Evolutionary conservation across 2,797 vertebrate genomes (phyloP).

Genomic region (Argentina silus): DNA sequence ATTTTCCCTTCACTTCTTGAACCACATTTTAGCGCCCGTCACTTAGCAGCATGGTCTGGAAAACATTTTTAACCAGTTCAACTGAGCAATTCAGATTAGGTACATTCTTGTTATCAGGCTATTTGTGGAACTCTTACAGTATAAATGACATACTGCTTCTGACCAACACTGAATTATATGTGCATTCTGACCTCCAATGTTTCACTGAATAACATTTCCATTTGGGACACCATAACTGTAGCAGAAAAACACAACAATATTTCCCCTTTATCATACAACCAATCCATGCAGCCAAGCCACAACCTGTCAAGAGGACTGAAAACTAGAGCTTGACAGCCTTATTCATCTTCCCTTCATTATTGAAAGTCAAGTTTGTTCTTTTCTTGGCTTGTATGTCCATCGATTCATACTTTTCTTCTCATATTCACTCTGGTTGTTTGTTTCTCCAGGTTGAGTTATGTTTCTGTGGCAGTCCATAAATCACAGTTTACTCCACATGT

Average conservation of each 20-base stretch:
- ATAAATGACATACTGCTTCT: slow-evolving; percentile 57
- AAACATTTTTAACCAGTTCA: slow-evolving; percentile 38
- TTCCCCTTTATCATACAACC: slow-evolving; percentile 39
- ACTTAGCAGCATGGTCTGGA: slow-evolving; percentile 61
- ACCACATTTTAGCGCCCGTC: neutral
- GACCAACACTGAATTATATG: slow-evolving; percentile 61
- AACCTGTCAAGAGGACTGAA: slow-evolving; percentile 29
- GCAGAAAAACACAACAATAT: slow-evolving; percentile 25
- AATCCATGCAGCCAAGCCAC: slow-evolving; percentile 56
- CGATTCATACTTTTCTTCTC: neutral
- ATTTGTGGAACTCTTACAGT: slow-evolving; percentile 65
- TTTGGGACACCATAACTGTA: slow-evolving; percentile 56
- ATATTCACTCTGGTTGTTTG: neutral
- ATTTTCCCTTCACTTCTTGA: slow-evolving; percentile 21
- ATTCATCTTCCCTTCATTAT: neutral
- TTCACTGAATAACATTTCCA: slow-evolving; percentile 53
- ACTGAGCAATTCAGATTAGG: slow-evolving; percentile 44
- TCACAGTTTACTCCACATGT: neutral
- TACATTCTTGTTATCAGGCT: slow-evolving; percentile 68
- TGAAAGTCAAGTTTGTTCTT: neutral
- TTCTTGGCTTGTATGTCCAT: neutral
- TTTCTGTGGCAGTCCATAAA: neutral
- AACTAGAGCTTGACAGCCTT: neutral
- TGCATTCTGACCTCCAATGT: slow-evolving; percentile 66
- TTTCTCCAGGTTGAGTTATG: neutral